Evolutionary conservation across 2,797 vertebrate species (phyloP), one percentile per base, ranked within the genome.

Genomic region (Myiotriccus ornatus): DNA sequence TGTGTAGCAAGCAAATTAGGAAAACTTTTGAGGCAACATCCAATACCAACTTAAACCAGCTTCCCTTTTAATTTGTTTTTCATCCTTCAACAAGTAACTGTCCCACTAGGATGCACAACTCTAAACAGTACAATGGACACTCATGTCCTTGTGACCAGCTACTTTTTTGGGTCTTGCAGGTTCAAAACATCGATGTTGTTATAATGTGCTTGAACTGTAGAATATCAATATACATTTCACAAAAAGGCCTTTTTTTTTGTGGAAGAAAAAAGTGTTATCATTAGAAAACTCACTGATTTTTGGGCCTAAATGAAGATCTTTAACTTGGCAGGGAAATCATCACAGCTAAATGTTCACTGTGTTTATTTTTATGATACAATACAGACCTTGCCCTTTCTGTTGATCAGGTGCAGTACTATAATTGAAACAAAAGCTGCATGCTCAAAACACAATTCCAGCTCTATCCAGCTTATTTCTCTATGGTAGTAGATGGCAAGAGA

Each of bases 41-140:
- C 55, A 87, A 81, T 86, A 59, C 56, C 74, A 91, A 75, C 95
- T 97, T 95, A 74, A 97, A 97, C 62, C 49, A 86, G 37, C 70
- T 95, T 96, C 56, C 69, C 76, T 30, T 97, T 96, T 90, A 77
- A 88, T 97, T 96, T 97, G 82, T 94, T 96, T 97, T 87, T 94
- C 73, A 93, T 97, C 87, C 71, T 97, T 97, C 90, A 96, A 71
- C 76, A 95, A 94, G 67, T 85, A 95, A 76, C 57, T 74, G 80
- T 84, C 47, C 78, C 84, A 82, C 79, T 94, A 91, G 91, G 75
- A 94, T 77, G 41, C 65, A 75, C 79, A 84, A 96, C 64, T 83
- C 57, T 94, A 92, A 97, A 94, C 85, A 88, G 63, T 95, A 94
- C 89, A 95, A 95, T 93, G 85, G 83, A 97, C 60, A 62, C 69